Evolutionary conservation across 2,888 invertebrate species (phyloP).

Genomic region (Catonia carolina): DNA sequence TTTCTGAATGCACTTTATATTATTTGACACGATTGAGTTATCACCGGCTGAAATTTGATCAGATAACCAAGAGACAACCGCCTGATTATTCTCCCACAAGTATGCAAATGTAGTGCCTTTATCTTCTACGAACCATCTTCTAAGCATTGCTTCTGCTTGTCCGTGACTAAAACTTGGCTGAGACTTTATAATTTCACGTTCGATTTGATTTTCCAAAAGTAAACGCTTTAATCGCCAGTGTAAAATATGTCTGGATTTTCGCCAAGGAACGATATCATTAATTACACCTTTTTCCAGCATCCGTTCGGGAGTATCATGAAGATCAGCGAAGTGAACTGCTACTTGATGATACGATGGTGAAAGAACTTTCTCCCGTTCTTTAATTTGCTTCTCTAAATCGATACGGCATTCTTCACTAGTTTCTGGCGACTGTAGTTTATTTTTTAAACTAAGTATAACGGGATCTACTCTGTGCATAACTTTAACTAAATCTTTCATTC

Average conservation of each 20-base stretch:
- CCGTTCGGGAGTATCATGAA: conserved; percentile 95
- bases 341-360: conserved; percentile 82
- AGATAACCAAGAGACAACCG: conserved; percentile 71
- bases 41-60: conserved; percentile 54
- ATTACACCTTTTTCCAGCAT: conserved; percentile 94
- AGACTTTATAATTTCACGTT: conserved; percentile 56
- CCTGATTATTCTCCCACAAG: conserved; percentile 87
- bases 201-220: conserved; percentile 68
- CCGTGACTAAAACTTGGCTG: conserved; percentile 62
- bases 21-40: conserved; percentile 62
- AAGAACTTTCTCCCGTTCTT: conserved; percentile 64
- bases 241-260: conserved; percentile 65
- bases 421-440: conserved; percentile 40
- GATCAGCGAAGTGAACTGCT: conserved; percentile 92
- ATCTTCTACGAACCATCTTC: conserved; percentile 92
- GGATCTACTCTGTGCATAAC: conserved; percentile 74
- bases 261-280: conserved; percentile 86
- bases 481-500: conserved; percentile 82
- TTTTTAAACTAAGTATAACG: conserved; percentile 47
- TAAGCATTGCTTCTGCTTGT: conserved; percentile 79
- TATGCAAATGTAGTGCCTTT: conserved; percentile 80
- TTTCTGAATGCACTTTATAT: conserved; percentile 74
- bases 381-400: conserved; percentile 61
- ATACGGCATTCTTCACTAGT: conserved; percentile 41
- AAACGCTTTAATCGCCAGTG: conserved; percentile 85